Percentiles rank a stretch among this genome's conserved stretches.
Evolutionary conservation across 2,113 vertebrate species (phyloP).

Genomic region (Cyanoderma ruficeps): DNA sequence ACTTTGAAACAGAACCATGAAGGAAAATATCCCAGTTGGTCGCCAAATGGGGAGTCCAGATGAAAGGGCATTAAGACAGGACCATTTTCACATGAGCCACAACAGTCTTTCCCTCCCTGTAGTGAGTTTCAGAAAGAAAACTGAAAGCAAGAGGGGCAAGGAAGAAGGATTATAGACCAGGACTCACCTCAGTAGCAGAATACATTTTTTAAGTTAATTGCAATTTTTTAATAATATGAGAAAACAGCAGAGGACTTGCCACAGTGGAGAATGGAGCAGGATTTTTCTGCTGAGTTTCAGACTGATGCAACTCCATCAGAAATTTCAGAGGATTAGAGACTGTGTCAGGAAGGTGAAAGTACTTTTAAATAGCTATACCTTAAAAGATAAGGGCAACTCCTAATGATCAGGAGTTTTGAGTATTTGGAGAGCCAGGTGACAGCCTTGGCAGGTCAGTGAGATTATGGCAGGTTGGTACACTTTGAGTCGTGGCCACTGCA

Average conservation of each 20-base stretch:
- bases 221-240: not conserved
- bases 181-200: not conserved
- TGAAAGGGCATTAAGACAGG: not conserved
- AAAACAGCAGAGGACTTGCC: not conserved
- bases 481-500: not conserved
- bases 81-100: not conserved
- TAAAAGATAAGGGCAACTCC: not conserved
- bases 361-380: not conserved
- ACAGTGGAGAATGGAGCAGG: not conserved
- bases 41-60: not conserved
- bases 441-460: not conserved
- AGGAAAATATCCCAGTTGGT: not conserved
- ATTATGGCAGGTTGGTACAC: not conserved
- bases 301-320: not conserved
- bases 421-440: not conserved
- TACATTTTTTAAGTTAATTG: not conserved
- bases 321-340: not conserved
- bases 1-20: not conserved
- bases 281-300: not conserved
- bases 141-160: not conserved
- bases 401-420: not conserved
- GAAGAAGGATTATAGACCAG: not conserved
- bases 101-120: not conserved
- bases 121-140: not conserved
- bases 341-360: not conserved